These are phyloP conservation scores for Baryphthengus martii DNA, from an alignment of 2,113 vertebrate species.

Conservation along the genomic window DNA sequence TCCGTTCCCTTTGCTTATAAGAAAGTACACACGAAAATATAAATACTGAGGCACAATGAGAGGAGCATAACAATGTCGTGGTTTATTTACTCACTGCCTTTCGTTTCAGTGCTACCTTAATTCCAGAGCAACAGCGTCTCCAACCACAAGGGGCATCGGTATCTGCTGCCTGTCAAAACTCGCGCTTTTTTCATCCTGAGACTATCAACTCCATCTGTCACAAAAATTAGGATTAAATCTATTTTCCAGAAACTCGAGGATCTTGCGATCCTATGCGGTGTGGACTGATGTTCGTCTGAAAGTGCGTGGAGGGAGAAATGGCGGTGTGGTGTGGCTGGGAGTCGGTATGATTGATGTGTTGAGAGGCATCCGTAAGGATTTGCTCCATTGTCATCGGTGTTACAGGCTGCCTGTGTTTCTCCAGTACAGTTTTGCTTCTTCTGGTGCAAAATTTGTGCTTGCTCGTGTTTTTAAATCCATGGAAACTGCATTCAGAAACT, in stretches of 20 bases:
- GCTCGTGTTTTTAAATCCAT: background rate
- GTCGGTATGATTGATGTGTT: background rate
- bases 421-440: background rate
- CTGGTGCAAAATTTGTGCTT: background rate
- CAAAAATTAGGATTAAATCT: conserved; percentile 59
- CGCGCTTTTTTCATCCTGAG: conserved; percentile 64
- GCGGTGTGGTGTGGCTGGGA: background rate
- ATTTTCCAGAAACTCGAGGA: conserved; percentile 43
- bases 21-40: background rate
- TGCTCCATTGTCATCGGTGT: conserved; percentile 3
- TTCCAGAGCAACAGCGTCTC: conserved; percentile 37
- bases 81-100: background rate
- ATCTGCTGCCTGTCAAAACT: conserved; percentile 74
- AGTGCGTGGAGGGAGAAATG: background rate
- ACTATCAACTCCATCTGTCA: conserved; percentile 76
- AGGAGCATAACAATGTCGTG: background rate
- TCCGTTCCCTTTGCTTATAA: background rate
- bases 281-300: background rate
- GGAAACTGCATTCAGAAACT: background rate
- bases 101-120: conserved; percentile 68
- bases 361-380: background rate
- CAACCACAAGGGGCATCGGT: conserved; percentile 72
- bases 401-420: background rate
- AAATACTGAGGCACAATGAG: background rate
- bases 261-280: background rate